These are phyloP conservation scores for Sycobia sp. DNA, from an alignment of 1,140 invertebrate species.

Conservation along the genomic window DNA sequence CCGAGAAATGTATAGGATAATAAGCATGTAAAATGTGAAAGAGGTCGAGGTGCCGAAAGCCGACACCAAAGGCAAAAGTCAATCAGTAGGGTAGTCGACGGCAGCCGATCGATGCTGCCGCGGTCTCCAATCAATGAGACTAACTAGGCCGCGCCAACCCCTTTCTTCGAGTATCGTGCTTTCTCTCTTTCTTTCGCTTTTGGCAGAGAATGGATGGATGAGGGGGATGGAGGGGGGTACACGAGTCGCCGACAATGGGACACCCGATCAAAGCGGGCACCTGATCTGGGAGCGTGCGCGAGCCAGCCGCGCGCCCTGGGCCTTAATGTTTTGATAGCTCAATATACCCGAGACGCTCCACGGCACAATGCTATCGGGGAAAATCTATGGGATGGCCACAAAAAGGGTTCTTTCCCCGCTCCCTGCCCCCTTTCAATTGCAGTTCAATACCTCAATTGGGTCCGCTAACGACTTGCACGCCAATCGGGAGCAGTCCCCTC, in stretches of 20 bases:
- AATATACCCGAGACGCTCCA: slow-evolving; percentile 40
- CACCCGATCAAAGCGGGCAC: slow-evolving; percentile 36
- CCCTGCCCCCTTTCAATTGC: slow-evolving; percentile 51
- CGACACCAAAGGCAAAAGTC: slow-evolving; percentile 35
- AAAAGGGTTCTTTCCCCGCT: slow-evolving; percentile 5
- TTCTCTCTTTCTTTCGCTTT: slow-evolving; percentile 19
- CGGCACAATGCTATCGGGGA: slow-evolving; percentile 54
- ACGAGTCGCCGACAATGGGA: slow-evolving; percentile 38
- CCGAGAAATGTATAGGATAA: background rate
- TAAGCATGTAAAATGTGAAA: slow-evolving; percentile 13
- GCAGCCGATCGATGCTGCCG: slow-evolving; percentile 28
- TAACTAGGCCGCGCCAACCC: slow-evolving; percentile 40
- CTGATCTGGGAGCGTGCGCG: no score
- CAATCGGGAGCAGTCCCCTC: background rate
- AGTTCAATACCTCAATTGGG: slow-evolving; percentile 56
- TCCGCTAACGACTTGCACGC: no score
- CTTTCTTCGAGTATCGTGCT: slow-evolving; percentile 21
- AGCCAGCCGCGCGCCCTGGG: slow-evolving; percentile 36
- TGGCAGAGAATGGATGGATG: no score
- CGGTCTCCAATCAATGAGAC: slow-evolving; percentile 36
- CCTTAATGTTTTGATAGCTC: slow-evolving; percentile 59
- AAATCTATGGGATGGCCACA: slow-evolving; percentile 42
- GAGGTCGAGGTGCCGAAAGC: slow-evolving; percentile 11
- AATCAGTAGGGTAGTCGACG: slow-evolving; percentile 38
- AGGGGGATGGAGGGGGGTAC: no score